Evolutionary conservation across 2,888 invertebrate genomes (phyloP).

Genomic region (Julus scanicus): DNA sequence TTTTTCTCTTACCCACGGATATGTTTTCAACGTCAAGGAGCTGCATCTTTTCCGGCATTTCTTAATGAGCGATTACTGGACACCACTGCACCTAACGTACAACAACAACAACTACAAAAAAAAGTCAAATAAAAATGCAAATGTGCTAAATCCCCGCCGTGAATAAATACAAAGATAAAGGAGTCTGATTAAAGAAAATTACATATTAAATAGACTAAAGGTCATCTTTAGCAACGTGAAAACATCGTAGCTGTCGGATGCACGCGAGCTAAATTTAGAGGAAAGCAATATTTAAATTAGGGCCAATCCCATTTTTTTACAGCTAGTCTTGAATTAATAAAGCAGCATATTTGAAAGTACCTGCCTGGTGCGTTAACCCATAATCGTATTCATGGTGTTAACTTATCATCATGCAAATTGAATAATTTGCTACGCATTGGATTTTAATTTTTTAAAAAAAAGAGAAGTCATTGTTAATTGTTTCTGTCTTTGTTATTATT

Average conservation of each 20-base stretch:
- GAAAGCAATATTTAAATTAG: neutral
- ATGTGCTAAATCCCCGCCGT: neutral
- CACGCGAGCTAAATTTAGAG: neutral
- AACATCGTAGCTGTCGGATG: neutral
- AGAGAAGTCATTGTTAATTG: too few relatives aligned
- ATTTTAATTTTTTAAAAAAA: too few relatives aligned
- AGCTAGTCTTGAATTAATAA: neutral
- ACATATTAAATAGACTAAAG: neutral
- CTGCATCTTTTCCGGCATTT: constrained; percentile 9
- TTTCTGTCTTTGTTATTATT: too few relatives aligned
- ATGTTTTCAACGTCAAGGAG: neutral
- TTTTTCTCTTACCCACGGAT: neutral
- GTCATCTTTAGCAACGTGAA: neutral
- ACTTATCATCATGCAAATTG: too few relatives aligned
- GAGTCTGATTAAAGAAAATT: neutral
- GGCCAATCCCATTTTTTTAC: neutral
- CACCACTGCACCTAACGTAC: neutral
- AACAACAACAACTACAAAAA: neutral
- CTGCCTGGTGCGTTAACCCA: too few relatives aligned
- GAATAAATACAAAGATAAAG: constrained; percentile 29
- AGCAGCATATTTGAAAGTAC: neutral
- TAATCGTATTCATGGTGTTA: too few relatives aligned
- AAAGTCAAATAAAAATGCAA: neutral
- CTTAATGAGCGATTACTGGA: neutral
- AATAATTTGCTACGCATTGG: too few relatives aligned